Conservation (phyloP, 2,888 invertebrate species). For the Lithosia quadra region DNA sequence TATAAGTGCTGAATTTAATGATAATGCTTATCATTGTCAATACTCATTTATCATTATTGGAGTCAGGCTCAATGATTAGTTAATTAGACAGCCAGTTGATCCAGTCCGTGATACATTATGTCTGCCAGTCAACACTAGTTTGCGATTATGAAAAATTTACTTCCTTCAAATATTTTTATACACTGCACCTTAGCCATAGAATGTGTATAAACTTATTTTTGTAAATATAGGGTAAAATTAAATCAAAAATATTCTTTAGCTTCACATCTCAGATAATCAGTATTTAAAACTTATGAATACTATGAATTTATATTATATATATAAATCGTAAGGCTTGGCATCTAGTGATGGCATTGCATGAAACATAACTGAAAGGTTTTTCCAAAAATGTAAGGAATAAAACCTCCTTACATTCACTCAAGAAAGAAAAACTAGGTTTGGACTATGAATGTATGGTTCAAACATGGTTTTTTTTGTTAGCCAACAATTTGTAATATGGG, state of each 20-base stretch:
- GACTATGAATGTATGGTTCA: background rate
- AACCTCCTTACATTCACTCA: background rate
- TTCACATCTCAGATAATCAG: conserved; percentile 57
- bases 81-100: conserved; percentile 57
- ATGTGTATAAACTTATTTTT: conserved; percentile 63
- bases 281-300: conserved; percentile 50
- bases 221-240: conserved; percentile 72
- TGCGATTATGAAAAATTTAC: conserved; percentile 53
- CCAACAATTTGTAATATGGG: background rate
- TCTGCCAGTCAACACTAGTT: conserved; percentile 64
- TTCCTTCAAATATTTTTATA: conserved; percentile 65
- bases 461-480: background rate
- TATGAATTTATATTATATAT: conserved; percentile 44
- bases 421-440: background rate
- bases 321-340: conserved; percentile 39
- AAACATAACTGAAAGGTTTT: background rate
- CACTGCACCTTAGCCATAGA: conserved; percentile 64
- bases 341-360: background rate
- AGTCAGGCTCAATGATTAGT: conserved; percentile 68
- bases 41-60: conserved; percentile 78
- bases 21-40: conserved; percentile 79
- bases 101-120: conserved; percentile 54
- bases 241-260: conserved; percentile 49
- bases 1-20: conserved; percentile 75
- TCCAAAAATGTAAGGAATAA: background rate